These are phyloP conservation scores for Bubo bubo DNA, from an alignment of 2,113 vertebrate genomes.

Conservation along the genomic window DNA sequence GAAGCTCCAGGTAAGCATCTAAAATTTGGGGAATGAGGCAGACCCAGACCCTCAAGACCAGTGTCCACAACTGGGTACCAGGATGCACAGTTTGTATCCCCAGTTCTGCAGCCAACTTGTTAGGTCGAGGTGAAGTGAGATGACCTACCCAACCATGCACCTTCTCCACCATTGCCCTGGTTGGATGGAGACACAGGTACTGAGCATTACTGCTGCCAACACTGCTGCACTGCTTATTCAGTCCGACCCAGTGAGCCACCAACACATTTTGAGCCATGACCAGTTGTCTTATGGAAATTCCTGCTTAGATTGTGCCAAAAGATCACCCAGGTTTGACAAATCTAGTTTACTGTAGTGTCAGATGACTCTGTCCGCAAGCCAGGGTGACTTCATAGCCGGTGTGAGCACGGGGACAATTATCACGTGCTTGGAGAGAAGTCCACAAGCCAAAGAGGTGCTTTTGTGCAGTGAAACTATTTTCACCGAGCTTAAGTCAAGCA, in stretches of 20 bases:
- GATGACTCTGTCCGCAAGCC: not conserved
- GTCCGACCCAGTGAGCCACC: not conserved
- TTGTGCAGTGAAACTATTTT: conserved; percentile 46
- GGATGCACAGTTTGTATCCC: accelerated
- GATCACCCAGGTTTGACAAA: not conserved
- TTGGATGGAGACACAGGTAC: not conserved
- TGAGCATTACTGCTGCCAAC: not conserved
- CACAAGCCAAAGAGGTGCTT: conserved; percentile 37
- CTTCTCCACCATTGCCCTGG: not conserved
- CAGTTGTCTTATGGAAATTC: conserved; percentile 42
- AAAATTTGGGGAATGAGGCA: not conserved
- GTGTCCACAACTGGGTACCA: not conserved
- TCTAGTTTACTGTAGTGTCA: not conserved
- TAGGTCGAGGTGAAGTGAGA: not conserved
- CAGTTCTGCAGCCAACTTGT: not conserved
- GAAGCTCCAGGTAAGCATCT: not conserved
- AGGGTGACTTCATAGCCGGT: not conserved
- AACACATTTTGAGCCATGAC: not conserved
- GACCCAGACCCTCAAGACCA: not conserved
- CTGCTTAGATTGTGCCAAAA: not conserved
- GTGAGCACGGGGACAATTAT: not conserved
- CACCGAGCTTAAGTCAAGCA: conserved; percentile 61
- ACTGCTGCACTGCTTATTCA: accelerated
- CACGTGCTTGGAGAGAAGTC: not conserved
- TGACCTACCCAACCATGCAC: accelerated